Conservation (phyloP, 2,797 vertebrate genomes). For the Galaxias olidus region DNA sequence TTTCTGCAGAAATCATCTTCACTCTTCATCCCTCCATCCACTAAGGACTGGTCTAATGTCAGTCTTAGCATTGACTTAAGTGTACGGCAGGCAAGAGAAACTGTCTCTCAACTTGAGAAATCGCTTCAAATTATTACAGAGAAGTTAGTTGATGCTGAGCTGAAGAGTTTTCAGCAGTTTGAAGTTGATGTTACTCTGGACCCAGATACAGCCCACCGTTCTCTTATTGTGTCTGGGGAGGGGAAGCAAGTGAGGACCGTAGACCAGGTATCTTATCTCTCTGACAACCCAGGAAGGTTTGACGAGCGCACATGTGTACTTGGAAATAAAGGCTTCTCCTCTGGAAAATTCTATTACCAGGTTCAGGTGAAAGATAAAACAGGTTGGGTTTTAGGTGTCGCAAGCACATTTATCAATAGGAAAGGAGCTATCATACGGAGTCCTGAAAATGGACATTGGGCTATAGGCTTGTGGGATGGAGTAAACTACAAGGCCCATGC, state of each 20-base stretch:
- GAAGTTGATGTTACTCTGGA: conserved; percentile 24
- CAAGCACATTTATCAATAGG: conserved; percentile 18
- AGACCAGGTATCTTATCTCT: background rate
- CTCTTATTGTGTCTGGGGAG: conserved; percentile 13
- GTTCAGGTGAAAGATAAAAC: conserved; percentile 29
- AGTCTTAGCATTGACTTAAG: conserved; percentile 5
- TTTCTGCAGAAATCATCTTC: conserved; percentile 10
- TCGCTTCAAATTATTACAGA: conserved; percentile 2
- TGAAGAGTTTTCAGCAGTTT: background rate
- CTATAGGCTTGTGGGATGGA: conserved; percentile 8
- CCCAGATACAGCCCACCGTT: conserved; percentile 18
- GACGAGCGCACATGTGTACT: conserved; percentile 4
- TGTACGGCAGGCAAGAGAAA: conserved; percentile 4
- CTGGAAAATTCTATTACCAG: conserved; percentile 37
- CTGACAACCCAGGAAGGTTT: conserved; percentile 21
- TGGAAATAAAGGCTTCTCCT: conserved; percentile 20
- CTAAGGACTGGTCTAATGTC: conserved; percentile 15
- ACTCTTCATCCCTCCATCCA: background rate
- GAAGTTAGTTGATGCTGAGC: conserved; percentile 5
- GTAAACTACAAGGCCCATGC: conserved; percentile 13
- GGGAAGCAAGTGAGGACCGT: conserved; percentile 14
- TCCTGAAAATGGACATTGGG: conserved; percentile 27
- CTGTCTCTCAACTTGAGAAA: conserved; percentile 5
- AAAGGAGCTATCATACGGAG: conserved; percentile 1
- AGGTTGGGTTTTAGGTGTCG: conserved; percentile 25